Conservation (phyloP, 2,113 vertebrate species). For the Macrotis lagotis region DNA sequence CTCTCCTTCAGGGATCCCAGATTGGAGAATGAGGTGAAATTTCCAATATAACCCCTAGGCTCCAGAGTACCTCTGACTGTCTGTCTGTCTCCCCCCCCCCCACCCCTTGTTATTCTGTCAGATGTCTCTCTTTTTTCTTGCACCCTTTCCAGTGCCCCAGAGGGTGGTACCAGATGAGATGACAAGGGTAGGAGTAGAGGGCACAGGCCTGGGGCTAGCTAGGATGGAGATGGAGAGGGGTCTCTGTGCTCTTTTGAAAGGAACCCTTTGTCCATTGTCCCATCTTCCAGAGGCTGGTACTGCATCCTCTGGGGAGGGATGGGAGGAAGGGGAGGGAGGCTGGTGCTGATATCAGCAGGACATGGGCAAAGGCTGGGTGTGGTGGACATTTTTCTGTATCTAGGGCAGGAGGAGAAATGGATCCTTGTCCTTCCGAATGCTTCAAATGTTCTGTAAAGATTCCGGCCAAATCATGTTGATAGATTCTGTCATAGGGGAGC, state of each 20-base stretch:
- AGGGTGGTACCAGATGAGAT: not conserved
- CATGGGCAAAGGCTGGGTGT: not conserved
- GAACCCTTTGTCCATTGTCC: conserved; percentile 83
- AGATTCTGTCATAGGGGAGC: not conserved
- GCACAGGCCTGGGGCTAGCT: conserved; percentile 3
- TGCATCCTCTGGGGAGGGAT: conserved; percentile 47
- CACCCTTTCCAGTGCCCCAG: not conserved
- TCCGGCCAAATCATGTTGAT: not conserved
- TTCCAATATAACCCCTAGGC: conserved; percentile 20
- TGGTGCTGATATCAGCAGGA: not conserved
- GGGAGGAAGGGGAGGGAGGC: conserved; percentile 11
- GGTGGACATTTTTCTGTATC: not conserved
- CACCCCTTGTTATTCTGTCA: not conserved
- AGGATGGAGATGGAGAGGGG: conserved; percentile 70
- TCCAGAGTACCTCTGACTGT: not conserved
- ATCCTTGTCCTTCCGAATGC: not conserved
- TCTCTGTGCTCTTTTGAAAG: conserved; percentile 77
- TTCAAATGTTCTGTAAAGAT: not conserved
- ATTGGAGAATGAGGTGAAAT: conserved; percentile 9
- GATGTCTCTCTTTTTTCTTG: not conserved
- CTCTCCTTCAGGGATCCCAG: not conserved
- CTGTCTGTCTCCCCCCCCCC: not conserved
- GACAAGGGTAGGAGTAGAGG: not conserved
- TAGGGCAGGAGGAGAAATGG: not conserved
- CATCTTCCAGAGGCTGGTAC: not conserved